A percentile compares a stretch with the other conserved stretches of the same genome.
These are phyloP conservation scores for Acleris holmiana DNA, from an alignment of 2,888 invertebrate genomes.

Conservation along the genomic window DNA sequence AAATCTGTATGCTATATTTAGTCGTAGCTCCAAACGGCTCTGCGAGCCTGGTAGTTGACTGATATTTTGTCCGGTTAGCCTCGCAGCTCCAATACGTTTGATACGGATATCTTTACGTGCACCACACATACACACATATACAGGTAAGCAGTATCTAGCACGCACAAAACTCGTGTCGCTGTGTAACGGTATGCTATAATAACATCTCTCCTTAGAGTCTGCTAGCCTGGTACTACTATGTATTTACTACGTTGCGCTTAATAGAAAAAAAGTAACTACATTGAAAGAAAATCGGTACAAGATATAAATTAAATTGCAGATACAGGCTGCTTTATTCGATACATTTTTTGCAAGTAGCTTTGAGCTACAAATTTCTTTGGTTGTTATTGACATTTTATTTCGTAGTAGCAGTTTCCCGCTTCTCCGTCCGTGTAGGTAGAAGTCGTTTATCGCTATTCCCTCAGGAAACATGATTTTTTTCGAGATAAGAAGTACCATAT, in stretches of 20 bases:
- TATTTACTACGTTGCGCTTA: constrained; percentile 77
- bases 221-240: constrained; percentile 77
- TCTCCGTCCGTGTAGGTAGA: no score
- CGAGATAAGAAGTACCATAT: no score
- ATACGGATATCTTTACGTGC: constrained; percentile 29
- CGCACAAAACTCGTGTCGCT: constrained; percentile 50
- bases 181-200: constrained; percentile 36
- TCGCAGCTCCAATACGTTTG: constrained; percentile 30
- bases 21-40: constrained; percentile 9
- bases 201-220: constrained; percentile 62
- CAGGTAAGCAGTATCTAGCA: constrained; percentile 30
- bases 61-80: constrained; percentile 38
- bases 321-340: constrained; percentile 54
- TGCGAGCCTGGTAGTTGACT: constrained; percentile 34
- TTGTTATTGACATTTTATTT: neutral
- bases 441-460: no score
- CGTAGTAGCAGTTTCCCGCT: no score
- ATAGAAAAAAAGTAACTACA: constrained; percentile 68
- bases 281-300: constrained; percentile 42
- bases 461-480: no score
- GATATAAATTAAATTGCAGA: constrained; percentile 32
- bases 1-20: constrained; percentile 9
- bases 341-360: constrained; percentile 8
- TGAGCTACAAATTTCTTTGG: neutral
- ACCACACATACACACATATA: constrained; percentile 13